A percentile compares a stretch with the other conserved stretches of the same genome.
These are phyloP conservation scores for Xyliphius kryptos DNA, from an alignment of 2,113 vertebrate species.

Conservation along the genomic window DNA sequence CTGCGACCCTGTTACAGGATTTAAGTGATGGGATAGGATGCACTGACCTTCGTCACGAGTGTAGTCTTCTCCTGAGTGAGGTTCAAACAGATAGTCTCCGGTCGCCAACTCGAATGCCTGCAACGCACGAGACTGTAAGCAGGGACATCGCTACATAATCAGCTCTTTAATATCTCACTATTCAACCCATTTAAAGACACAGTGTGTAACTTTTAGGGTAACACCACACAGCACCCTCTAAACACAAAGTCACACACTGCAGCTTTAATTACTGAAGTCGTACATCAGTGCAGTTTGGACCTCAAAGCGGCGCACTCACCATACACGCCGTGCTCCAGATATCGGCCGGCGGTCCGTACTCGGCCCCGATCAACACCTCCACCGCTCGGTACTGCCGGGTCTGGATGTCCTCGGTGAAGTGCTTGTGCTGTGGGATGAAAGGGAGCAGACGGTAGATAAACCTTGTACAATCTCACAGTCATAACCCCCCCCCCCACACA, in stretches of 20 bases:
- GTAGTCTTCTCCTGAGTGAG: conserved; percentile 86
- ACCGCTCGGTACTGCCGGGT: conserved; percentile 67
- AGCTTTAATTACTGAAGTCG: too few relatives aligned
- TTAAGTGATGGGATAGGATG: background rate
- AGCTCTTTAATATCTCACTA: too few relatives aligned
- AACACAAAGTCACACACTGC: too few relatives aligned
- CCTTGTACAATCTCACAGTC: too few relatives aligned
- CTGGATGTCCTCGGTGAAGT: too few relatives aligned
- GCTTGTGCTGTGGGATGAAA: conserved; percentile 59
- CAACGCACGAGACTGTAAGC: conserved; percentile 29
- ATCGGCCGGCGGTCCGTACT: conserved; percentile 71
- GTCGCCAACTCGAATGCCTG: conserved; percentile 85
- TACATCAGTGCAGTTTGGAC: too few relatives aligned
- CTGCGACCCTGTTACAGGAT: too few relatives aligned
- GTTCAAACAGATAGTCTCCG: conserved; percentile 84
- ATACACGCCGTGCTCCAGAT: conserved; percentile 57
- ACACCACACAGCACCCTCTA: too few relatives aligned
- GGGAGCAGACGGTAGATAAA: background rate
- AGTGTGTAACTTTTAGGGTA: too few relatives aligned
- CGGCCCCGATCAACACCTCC: conserved; percentile 82
- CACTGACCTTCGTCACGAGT: conserved; percentile 78
- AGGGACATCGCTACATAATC: too few relatives aligned
- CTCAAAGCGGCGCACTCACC: conserved; percentile 48
- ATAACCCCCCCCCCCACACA: too few relatives aligned
- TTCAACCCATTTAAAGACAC: too few relatives aligned